A percentile compares a stretch with the other conserved stretches of the same genome.
Conservation (phyloP, 2,113 vertebrate genomes). For the Eptatretus burgeri region DNA sequence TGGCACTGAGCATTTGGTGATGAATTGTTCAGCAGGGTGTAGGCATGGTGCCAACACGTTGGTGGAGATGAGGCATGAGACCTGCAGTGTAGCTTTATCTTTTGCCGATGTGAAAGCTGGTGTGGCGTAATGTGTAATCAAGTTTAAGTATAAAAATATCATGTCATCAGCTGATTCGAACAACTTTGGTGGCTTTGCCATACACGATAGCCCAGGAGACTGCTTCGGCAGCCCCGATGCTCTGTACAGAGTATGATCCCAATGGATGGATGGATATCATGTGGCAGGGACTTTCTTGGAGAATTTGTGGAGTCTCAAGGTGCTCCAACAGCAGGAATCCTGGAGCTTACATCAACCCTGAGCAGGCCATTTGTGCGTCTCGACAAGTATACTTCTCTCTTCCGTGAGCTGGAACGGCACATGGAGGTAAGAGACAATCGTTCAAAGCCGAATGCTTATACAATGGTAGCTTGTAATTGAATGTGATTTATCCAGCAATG, state of each 20-base stretch:
- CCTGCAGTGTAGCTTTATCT: too few relatives aligned
- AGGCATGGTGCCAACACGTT: too few relatives aligned
- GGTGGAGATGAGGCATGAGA: too few relatives aligned
- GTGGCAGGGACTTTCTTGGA: slow-evolving; percentile 47
- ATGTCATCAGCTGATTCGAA: neutral
- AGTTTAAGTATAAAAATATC: neutral
- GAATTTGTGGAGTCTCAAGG: slow-evolving; percentile 86
- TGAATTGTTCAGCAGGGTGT: too few relatives aligned
- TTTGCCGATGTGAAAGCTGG: too few relatives aligned
- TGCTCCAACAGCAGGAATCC: slow-evolving; percentile 57
- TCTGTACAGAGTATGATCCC: too few relatives aligned
- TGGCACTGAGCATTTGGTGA: too few relatives aligned
- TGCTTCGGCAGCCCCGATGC: too few relatives aligned
- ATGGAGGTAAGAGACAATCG: slow-evolving; percentile 46
- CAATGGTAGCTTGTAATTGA: neutral
- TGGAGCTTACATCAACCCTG: slow-evolving; percentile 71
- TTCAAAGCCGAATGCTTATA: neutral
- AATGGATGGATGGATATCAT: neutral
- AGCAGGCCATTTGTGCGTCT: slow-evolving; percentile 98
- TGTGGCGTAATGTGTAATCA: neutral
- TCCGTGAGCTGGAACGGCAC: slow-evolving; percentile 88
- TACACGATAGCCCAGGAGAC: too few relatives aligned
- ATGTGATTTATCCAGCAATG: too few relatives aligned
- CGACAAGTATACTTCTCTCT: slow-evolving; percentile 76
- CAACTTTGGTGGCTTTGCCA: slow-evolving; percentile 10